Conservation (phyloP, 2,888 invertebrate genomes). For the Lobophora halterata region DNA sequence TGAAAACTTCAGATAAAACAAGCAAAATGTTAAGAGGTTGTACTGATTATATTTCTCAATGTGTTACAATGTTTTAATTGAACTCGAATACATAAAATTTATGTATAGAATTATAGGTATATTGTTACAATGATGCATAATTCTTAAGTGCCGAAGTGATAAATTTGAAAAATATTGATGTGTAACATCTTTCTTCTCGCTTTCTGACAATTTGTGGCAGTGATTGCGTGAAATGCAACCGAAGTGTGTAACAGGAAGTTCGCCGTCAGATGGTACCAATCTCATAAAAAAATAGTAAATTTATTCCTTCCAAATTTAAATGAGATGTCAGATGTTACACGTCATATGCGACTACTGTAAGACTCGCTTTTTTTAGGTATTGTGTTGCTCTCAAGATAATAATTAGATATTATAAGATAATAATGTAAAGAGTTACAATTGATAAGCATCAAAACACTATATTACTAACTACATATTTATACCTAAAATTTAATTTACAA, state of each 20-base stretch:
- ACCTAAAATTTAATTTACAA: conserved; percentile 29
- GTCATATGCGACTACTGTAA: no score
- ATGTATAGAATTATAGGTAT: conserved; percentile 59
- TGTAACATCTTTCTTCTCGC: no score
- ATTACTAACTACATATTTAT: conserved; percentile 29
- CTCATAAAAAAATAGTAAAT: no score
- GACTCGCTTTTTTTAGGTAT: no score
- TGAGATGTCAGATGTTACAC: no score
- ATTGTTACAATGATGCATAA: conserved; percentile 54
- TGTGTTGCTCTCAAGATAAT: conserved; percentile 35
- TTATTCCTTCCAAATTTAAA: no score
- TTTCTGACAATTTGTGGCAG: no score
- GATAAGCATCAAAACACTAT: conserved; percentile 30
- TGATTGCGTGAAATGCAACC: no score
- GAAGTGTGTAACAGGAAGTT: no score
- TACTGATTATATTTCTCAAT: conserved; percentile 64
- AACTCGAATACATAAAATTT: conserved; percentile 56
- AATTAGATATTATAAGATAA: conserved; percentile 30
- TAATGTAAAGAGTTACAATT: conserved; percentile 28
- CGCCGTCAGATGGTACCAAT: no score
- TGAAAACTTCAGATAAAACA: no score
- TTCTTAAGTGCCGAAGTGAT: conserved; percentile 63
- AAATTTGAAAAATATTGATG: conserved; percentile 42
- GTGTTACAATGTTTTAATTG: conserved; percentile 55
- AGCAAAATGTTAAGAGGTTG: conserved; percentile 41